Evolutionary conservation across 1,140 invertebrate genomes (phyloP).

Genomic region (Hylyphantes graminicola): DNA sequence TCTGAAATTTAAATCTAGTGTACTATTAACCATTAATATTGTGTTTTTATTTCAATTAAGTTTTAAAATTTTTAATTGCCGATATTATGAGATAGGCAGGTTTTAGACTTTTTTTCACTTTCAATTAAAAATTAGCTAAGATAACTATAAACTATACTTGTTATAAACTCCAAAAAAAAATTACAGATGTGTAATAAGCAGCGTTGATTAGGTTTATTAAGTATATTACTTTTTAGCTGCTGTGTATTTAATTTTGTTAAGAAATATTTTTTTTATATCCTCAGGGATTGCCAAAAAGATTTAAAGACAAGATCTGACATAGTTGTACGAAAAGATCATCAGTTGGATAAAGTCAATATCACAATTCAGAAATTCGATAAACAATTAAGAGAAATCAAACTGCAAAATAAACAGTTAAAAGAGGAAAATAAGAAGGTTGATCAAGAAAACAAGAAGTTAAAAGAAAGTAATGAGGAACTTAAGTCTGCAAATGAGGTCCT

Average conservation of each 20-base stretch:
- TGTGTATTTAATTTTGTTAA: no score
- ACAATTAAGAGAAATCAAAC: background rate
- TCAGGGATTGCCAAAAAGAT: slow-evolving; percentile 31
- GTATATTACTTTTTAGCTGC: background rate
- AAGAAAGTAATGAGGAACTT: slow-evolving; percentile 22
- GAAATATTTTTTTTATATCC: no score
- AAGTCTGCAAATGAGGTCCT: slow-evolving; percentile 27
- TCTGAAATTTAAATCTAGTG: no score
- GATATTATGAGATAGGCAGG: no score
- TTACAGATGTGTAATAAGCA: background rate
- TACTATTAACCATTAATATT: no score
- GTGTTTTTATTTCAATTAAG: no score
- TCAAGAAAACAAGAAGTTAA: slow-evolving; percentile 25
- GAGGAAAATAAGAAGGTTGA: slow-evolving; percentile 22
- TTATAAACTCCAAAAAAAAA: no score
- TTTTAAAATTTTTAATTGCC: no score
- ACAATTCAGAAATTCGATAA: slow-evolving; percentile 10
- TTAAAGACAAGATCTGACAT: slow-evolving; percentile 26
- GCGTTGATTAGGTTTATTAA: background rate
- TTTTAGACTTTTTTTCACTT: no score
- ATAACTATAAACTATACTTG: no score
- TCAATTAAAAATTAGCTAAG: no score
- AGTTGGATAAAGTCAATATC: slow-evolving; percentile 25
- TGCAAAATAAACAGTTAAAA: slow-evolving; percentile 19
- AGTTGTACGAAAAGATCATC: slow-evolving; percentile 30